Evolutionary conservation across 2,888 invertebrate genomes (phyloP), one percentile per base, ranked within the genome.

Genomic region (Macrophya alboannulata): DNA sequence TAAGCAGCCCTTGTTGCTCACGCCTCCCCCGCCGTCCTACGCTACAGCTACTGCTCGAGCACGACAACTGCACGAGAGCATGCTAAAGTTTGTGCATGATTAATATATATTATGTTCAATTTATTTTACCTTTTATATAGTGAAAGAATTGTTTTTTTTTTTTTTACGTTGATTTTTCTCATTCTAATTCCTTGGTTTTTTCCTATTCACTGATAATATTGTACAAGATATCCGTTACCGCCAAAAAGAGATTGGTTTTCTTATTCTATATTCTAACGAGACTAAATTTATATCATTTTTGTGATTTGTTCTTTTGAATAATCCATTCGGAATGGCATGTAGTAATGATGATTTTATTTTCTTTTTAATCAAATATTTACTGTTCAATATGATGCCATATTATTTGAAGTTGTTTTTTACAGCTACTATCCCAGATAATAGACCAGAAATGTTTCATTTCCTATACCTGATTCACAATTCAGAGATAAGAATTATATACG

Each of bases 21-120:
- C 93, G 93, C 95, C 95, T 93, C 95, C 95, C 93, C 95, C 95
- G 93, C 95, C 95, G 93, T 95, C 95, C 94, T 95, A 95, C 94
- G 95, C 95, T 92, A 94, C 95, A 93, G 95, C 95, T 93, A 93
- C 93, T 91, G 93, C 93, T 91, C 93, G 93, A 92, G 93, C 93
- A 93, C 93, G 93, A 92, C 93, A 93, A 93, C 92, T 93, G 93
- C 93, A 93, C 93, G 93, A 93, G 93, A 93, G 93, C 93, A 93
- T 93, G 93, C 90, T 93, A 91, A 93, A 93, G 93, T 94, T 95
- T 94, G 94, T 95, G 94, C 94, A 94, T 94, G 94, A 92, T 89
- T 90, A 62, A n/a, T 59, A 76, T 84, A 43, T 43, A 62, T 84
- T 77, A 51, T 48, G 43, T 71, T 72, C 48, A 21, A 17, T 68